Percentiles rank a stretch among this genome's conserved stretches.
phyloP scores from a whole-genome alignment of 2,888 invertebrate genomes.

The Phania funesta region DNA sequence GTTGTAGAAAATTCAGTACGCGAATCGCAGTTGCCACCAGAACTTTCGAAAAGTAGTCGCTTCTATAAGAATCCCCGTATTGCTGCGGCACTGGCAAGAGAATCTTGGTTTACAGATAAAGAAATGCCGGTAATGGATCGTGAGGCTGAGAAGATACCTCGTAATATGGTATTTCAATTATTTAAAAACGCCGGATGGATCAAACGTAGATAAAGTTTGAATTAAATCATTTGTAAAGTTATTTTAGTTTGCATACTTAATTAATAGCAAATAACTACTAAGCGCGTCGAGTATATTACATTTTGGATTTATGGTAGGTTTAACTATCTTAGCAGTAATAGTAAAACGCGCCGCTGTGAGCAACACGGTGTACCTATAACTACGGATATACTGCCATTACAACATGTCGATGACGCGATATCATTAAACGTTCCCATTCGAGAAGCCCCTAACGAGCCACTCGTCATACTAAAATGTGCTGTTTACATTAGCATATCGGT shows the following conservation, averaged over 20 bases:
- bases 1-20: conserved; percentile 86
- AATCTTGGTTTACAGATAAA: conserved; percentile 89
- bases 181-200: conserved; percentile 86
- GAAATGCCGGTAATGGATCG: conserved; percentile 89
- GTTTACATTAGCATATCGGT: no score
- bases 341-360: no score
- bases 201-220: conserved; percentile 72
- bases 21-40: conserved; percentile 87
- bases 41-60: conserved; percentile 82
- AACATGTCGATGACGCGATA: no score
- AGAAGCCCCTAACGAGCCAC: no score
- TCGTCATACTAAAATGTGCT: no score
- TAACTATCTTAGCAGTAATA: no score
- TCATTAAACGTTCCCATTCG: no score
- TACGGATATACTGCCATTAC: no score
- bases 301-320: no score
- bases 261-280: no score
- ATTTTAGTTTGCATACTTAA: background rate
- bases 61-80: conserved; percentile 90
- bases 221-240: background rate
- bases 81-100: conserved; percentile 87
- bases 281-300: no score
- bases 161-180: conserved; percentile 87
- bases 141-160: conserved; percentile 90
- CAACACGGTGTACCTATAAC: no score